Evolutionary conservation across 1,140 invertebrate genomes (phyloP), one percentile per base, ranked within the genome.

Genomic region (Pararge aegeria): DNA sequence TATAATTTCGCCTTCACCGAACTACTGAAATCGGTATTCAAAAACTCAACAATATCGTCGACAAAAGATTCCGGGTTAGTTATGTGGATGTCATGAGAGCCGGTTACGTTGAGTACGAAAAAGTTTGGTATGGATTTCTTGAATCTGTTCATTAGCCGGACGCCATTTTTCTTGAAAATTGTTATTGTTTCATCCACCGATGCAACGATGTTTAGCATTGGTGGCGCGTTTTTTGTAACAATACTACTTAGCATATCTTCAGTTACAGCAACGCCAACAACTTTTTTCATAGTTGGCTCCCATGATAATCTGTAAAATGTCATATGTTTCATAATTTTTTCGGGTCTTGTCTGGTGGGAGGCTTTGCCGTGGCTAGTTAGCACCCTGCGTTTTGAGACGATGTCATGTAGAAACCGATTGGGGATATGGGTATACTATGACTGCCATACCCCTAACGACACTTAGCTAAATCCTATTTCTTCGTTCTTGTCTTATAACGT

Each of bases 21-120:
- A 27, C 15, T 60, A 30, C 24, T 46, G 16, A 37, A 29, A 30
- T 54, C 51, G 19, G 15, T 49, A 19, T 49, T 40, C 19, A 61
- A 49, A 52, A 68, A 68, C 16, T 53, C 40, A 2, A 52, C 40
- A 13, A 68, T 27, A 19, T 40, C 37, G 3, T 59, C 24, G 29
- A 55, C 51, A 58, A 64, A 61, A 18, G 27, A 37, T 13, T 66
- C 66, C 0, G 68, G 68, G 24, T 68, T 64, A 19, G 62, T 70
- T 18, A 77, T 69, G 55, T 77, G 74, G 6, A 77, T 50, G 48
- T 77, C 74, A 20, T 77, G 74, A 1, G 46, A 48, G 0, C 74
- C 74, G 0, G 9, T n/a, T 4, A 74, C 63, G 2, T 64, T 42
- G 3, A 64, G 21, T 38, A 64, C 18, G 10, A 30, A 18, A 34